phyloP scores from a whole-genome alignment of 2,113 vertebrate genomes.

The Formicarius rufipectus region DNA sequence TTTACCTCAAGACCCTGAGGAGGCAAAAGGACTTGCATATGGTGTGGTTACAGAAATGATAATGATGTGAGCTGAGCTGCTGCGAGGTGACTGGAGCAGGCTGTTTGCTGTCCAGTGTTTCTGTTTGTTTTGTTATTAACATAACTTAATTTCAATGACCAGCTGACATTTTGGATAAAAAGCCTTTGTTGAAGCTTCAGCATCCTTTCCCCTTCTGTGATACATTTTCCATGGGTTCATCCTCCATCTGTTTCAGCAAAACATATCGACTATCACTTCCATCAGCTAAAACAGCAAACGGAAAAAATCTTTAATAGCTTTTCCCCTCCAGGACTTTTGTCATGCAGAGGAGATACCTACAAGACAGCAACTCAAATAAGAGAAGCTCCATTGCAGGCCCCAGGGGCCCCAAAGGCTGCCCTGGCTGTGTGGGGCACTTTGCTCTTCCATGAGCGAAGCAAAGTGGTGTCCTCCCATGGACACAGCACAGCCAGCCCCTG shows the following conservation, averaged over 20 bases:
- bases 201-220: neutral
- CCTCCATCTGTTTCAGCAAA: constrained; percentile 20
- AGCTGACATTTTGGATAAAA: constrained; percentile 9
- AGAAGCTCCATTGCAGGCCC: neutral
- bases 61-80: neutral
- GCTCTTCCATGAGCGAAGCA: neutral
- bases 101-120: neutral
- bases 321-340: neutral
- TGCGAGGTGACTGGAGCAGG: neutral
- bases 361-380: neutral
- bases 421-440: neutral
- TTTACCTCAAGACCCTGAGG: neutral
- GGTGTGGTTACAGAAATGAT: neutral
- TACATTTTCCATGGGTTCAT: neutral
- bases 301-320: neutral
- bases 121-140: neutral
- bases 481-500: neutral
- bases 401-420: neutral
- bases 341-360: neutral
- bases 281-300: constrained; percentile 18
- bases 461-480: neutral
- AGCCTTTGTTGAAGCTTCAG: neutral
- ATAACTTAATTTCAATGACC: neutral
- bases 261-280: neutral
- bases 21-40: neutral